A percentile compares a stretch with the other conserved stretches of the same genome.
These are phyloP conservation scores for Eulemur mongoz DNA, from an alignment of 2,797 vertebrate species.

Conservation along the genomic window DNA sequence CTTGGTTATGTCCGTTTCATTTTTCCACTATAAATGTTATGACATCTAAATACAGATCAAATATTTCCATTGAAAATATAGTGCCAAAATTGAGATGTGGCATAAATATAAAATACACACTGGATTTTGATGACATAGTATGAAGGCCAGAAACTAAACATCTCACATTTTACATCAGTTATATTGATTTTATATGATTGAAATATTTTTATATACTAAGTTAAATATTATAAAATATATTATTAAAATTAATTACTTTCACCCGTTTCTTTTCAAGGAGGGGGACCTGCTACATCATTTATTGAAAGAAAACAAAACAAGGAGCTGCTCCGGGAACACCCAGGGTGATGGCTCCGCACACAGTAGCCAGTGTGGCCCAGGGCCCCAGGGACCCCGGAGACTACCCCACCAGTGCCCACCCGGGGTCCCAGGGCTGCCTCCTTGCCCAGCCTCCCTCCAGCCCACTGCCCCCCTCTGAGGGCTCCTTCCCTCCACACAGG, in stretches of 20 bases:
- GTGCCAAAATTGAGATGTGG: neutral
- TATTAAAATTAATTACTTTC: neutral
- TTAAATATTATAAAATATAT: neutral
- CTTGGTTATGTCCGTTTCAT: neutral
- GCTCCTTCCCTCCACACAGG: no score
- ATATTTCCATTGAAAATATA: neutral
- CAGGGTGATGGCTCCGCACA: conserved; percentile 68
- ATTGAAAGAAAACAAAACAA: neutral
- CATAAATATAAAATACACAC: neutral
- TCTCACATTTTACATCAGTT: neutral
- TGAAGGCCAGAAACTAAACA: neutral
- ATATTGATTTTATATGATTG: neutral
- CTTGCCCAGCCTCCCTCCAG: neutral
- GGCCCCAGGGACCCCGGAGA: neutral
- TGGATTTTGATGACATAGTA: neutral
- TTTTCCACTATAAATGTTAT: neutral
- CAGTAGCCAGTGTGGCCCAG: conserved; percentile 50
- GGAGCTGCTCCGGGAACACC: conserved; percentile 74
- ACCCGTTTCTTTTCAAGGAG: neutral
- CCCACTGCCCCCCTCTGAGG: neutral
- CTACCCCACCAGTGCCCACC: neutral
- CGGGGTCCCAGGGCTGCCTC: neutral
- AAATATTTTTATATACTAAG: neutral
- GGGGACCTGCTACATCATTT: neutral
- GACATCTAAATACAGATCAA: neutral